These are phyloP conservation scores for Idaea straminata DNA, from an alignment of 2,888 invertebrate genomes.

Conservation along the genomic window DNA sequence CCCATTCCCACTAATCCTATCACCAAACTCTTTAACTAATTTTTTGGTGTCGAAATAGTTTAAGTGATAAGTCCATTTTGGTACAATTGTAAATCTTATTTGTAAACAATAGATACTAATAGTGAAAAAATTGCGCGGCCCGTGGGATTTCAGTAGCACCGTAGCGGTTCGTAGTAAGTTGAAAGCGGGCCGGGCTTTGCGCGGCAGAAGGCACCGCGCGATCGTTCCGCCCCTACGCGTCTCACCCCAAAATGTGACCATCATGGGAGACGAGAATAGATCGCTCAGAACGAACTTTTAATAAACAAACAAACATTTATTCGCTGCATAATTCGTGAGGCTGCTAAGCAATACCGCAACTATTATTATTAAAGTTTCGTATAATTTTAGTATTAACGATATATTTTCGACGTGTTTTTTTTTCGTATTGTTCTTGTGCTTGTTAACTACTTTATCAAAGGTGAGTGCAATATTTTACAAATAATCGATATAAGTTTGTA, in stretches of 20 bases:
- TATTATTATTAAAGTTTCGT: constrained; percentile 38
- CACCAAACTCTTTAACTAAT: too few relatives aligned
- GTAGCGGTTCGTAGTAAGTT: constrained; percentile 34
- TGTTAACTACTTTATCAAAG: constrained; percentile 36
- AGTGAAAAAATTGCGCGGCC: neutral
- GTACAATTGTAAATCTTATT: neutral
- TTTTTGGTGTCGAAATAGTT: too few relatives aligned
- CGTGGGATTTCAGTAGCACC: neutral
- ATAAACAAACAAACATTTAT: constrained; percentile 23
- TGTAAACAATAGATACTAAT: neutral
- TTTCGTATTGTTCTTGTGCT: constrained; percentile 32
- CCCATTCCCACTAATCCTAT: too few relatives aligned
- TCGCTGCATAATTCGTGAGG: constrained; percentile 33
- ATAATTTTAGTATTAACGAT: constrained; percentile 38
- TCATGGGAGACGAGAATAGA: constrained; percentile 42
- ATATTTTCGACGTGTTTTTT: constrained; percentile 26
- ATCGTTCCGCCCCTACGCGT: constrained; percentile 33
- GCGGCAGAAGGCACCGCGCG: constrained; percentile 61
- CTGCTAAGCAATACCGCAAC: constrained; percentile 38
- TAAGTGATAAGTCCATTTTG: too few relatives aligned
- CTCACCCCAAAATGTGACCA: constrained; percentile 10
- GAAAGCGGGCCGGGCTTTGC: constrained; percentile 41
- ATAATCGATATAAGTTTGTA: neutral
- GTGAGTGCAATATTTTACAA: constrained; percentile 37
- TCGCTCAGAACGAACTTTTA: constrained; percentile 35